These are phyloP conservation scores for Acleris cristana DNA, from an alignment of 2,888 invertebrate genomes.

Conservation along the genomic window DNA sequence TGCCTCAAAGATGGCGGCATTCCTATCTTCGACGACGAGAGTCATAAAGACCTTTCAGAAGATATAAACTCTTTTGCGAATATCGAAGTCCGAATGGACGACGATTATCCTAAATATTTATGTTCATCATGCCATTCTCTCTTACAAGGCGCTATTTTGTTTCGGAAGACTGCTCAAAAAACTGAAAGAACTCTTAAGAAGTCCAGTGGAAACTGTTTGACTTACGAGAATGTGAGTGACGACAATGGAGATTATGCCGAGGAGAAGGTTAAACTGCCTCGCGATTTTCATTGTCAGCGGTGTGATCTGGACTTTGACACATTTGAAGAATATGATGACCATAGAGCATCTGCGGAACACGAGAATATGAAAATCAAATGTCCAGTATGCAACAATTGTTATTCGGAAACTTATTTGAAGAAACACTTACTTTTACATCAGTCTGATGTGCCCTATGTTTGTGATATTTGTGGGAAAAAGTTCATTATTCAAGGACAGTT, in stretches of 20 bases:
- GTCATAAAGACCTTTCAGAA: constrained; percentile 53
- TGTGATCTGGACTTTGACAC: constrained; percentile 63
- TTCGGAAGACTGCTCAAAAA: constrained; percentile 68
- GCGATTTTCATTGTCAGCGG: constrained; percentile 54
- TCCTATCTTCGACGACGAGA: constrained; percentile 57
- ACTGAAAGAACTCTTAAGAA: constrained; percentile 58
- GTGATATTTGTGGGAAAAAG: constrained; percentile 75
- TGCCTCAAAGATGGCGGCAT: constrained; percentile 69
- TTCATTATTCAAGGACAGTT: constrained; percentile 63
- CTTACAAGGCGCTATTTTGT: constrained; percentile 65
- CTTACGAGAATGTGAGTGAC: constrained; percentile 38
- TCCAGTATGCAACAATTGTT: constrained; percentile 65
- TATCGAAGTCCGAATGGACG: constrained; percentile 57
- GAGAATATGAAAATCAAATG: constrained; percentile 62
- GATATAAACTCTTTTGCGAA: constrained; percentile 57
- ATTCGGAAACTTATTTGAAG: constrained; percentile 61
- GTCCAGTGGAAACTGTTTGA: constrained; percentile 41
- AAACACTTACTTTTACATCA: constrained; percentile 64
- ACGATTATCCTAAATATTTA: constrained; percentile 65
- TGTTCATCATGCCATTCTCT: constrained; percentile 63
- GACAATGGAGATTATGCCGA: constrained; percentile 42
- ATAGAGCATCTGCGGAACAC: constrained; percentile 63
- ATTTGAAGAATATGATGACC: constrained; percentile 61
- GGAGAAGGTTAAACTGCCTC: constrained; percentile 39
- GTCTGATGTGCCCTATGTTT: constrained; percentile 56